A percentile compares a stretch with the other conserved stretches of the same genome.
These are phyloP conservation scores for Drosophila fuyamai DNA, from an alignment of 1,140 invertebrate genomes.

Conservation along the genomic window DNA sequence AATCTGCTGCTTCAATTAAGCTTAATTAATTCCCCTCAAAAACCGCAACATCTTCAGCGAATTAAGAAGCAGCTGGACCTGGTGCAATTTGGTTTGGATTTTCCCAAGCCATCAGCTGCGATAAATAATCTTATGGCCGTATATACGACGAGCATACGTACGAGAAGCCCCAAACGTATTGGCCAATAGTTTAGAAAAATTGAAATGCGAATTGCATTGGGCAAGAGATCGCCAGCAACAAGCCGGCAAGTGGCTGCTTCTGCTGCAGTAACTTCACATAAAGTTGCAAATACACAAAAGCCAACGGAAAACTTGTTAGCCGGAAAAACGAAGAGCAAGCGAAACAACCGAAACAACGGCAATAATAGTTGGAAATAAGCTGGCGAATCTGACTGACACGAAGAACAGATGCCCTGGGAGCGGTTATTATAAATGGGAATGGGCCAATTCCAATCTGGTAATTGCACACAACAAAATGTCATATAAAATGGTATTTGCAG, in stretches of 20 bases:
- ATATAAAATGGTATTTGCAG: background rate
- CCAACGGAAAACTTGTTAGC: constrained; percentile 61
- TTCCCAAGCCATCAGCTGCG: constrained; percentile 44
- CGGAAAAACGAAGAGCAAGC: constrained; percentile 58
- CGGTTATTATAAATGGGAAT: constrained; percentile 18
- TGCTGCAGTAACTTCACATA: constrained; percentile 28
- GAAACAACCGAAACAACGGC: constrained; percentile 42
- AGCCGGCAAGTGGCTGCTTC: constrained; percentile 30
- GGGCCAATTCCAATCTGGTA: background rate
- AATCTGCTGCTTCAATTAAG: constrained; percentile 66
- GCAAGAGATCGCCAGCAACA: constrained; percentile 43
- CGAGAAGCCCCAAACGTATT: constrained; percentile 57
- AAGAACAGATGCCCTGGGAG: constrained; percentile 43
- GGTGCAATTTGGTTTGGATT: constrained; percentile 43
- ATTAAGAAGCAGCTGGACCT: constrained; percentile 51
- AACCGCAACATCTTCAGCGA: constrained; percentile 43
- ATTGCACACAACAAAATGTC: constrained; percentile 6
- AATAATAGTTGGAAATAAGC: constrained; percentile 36
- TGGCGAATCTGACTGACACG: constrained; percentile 15
- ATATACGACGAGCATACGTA: constrained; percentile 4
- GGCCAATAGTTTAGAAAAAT: constrained; percentile 79
- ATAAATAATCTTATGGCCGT: constrained; percentile 59
- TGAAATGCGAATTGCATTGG: constrained; percentile 73
- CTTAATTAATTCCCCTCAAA: constrained; percentile 54
- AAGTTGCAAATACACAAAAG: constrained; percentile 30